Evolutionary conservation across 1,140 invertebrate genomes (phyloP).

Genomic region (Plectrocnemia conspersa): DNA sequence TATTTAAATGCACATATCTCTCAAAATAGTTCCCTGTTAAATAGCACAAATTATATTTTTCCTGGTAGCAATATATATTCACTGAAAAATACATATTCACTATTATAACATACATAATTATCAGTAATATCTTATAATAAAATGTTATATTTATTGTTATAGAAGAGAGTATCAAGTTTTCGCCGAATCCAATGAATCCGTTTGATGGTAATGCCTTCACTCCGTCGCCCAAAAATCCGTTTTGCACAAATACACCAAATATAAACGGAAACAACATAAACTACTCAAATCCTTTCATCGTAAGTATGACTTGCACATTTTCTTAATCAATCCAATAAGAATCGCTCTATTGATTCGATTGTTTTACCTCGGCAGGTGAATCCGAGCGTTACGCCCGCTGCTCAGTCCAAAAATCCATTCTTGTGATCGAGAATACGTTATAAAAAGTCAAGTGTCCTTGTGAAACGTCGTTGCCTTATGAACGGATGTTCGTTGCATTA

Average conservation of each 20-base stretch:
- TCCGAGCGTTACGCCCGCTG: conserved; percentile 20
- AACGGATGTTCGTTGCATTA: conserved; percentile 20
- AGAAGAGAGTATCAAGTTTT: conserved; percentile 24
- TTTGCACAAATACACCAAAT: conserved; percentile 21
- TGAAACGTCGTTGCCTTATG: conserved; percentile 32
- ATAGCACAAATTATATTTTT: neutral
- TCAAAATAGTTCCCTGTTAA: too few species aligned
- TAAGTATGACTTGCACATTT: conserved; percentile 17
- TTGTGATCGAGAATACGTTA: conserved; percentile 27
- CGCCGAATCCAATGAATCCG: conserved; percentile 25
- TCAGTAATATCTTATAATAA: neutral
- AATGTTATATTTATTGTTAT: conserved; percentile 17
- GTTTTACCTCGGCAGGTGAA: conserved; percentile 18
- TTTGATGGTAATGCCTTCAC: conserved; percentile 20
- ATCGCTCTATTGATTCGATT: neutral
- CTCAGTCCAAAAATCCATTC: conserved; percentile 34
- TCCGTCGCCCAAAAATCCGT: conserved; percentile 30
- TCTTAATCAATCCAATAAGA: neutral
- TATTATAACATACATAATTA: neutral
- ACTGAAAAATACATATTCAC: neutral
- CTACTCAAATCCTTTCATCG: conserved; percentile 33
- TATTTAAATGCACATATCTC: too few species aligned
- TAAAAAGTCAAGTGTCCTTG: conserved; percentile 30
- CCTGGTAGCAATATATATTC: neutral
- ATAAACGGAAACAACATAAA: conserved; percentile 30